These are phyloP conservation scores for Baronia brevicornis DNA, from an alignment of 2,888 invertebrate genomes.

Conservation along the genomic window DNA sequence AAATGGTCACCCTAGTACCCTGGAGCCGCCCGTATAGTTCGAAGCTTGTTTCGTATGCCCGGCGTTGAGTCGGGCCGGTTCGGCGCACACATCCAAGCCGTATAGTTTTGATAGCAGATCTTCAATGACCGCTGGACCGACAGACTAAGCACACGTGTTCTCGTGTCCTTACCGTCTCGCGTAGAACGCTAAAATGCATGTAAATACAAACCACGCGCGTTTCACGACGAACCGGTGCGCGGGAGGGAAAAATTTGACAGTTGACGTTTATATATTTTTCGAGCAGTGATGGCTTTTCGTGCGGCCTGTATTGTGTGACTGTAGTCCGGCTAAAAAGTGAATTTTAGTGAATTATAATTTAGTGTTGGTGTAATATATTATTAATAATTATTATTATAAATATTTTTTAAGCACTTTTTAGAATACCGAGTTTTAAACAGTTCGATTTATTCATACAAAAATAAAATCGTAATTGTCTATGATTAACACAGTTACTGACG, in stretches of 20 bases:
- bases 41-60: constrained; percentile 66
- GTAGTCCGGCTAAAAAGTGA: constrained; percentile 16
- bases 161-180: constrained; percentile 49
- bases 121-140: constrained; percentile 81
- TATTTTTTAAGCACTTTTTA: too few species aligned
- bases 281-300: constrained; percentile 16
- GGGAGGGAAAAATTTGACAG: constrained; percentile 50
- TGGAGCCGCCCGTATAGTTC: constrained; percentile 23
- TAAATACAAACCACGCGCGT: constrained; percentile 54
- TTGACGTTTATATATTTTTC: constrained; percentile 40
- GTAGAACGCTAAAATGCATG: constrained; percentile 54
- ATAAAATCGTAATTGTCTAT: too few species aligned
- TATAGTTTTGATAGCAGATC: constrained; percentile 59
- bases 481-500: too few species aligned
- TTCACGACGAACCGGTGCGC: constrained; percentile 36
- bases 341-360: constrained; percentile 16
- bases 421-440: too few species aligned
- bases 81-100: constrained; percentile 59
- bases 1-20: constrained; percentile 14
- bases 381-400: too few species aligned
- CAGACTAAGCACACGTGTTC: constrained; percentile 76
- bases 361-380: constrained; percentile 15
- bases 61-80: constrained; percentile 50
- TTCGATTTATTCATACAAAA: too few species aligned
- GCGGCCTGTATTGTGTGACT: constrained; percentile 7